Evolutionary conservation across 2,888 invertebrate genomes (phyloP), one percentile per base, ranked within the genome.

Genomic region (Mesoligia furuncula): DNA sequence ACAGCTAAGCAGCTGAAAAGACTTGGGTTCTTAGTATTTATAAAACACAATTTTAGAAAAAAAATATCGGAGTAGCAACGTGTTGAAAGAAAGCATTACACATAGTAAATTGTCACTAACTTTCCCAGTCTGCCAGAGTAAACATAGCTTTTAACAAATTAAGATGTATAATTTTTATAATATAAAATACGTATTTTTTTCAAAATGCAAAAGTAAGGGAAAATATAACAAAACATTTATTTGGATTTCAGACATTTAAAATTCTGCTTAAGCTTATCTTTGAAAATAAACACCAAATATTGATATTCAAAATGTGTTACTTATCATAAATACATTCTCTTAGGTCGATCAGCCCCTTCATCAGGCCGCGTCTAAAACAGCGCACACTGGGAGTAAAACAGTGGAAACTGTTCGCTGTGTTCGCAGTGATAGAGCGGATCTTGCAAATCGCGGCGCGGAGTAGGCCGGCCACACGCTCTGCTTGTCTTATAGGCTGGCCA

Each of bases 341-440:
- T 4, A 59, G 39, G 27, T 69, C 36, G n/a, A 57, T n/a, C 39
- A 31, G 24, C 31, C 31, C 5, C 42, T 48, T 27, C 67, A 71
- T 51, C 20, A 31, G 27, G 51, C 48, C 36, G 73, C 75, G 88
- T 68, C 73, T 83, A 75, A 78, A 81, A 62, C 54, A 68, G 65
- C 31, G 39, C 62, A 76, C 27, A 65, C n/a, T 67, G 64, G 64
- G 66, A 87, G 75, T 80, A 90, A 91, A 92, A 90, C 90, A 90
- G 90, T 90, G 87, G 88, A 88, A 91, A 92, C 91, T n/a, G 89
- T 92, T 91, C 84, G 89, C 92, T 89, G 93, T 94, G 93, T 91
- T 92, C 87, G 90, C 88, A 90, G 92, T 92, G 95, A 95, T 95
- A 95, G 93, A 94, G 93, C 90, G 93, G 94, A 94, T 94, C 94